Evolutionary conservation across 2,888 invertebrate genomes (phyloP), one percentile per base, ranked within the genome.

Genomic region (Ptychoptera contaminata): DNA sequence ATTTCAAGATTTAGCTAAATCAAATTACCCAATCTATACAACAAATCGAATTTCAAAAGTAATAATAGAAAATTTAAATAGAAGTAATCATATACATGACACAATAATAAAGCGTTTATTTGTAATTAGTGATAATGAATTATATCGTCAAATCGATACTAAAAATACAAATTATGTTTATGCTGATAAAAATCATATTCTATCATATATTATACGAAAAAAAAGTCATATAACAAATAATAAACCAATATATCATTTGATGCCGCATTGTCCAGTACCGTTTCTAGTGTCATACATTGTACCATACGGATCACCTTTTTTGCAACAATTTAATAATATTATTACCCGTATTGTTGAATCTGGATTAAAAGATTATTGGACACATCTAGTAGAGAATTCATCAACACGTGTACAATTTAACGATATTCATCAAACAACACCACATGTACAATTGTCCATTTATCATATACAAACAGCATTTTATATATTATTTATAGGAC

Each of bases 281-380:
- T 72, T 72, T 54, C 67, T 67, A 14, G 67, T 71, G 1, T 73
- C 73, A 0, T 74, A 72, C 47, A 70, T 71, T 1, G 58, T 73
- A 9, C 67, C 68, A n/a, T 71, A 72, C 49, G 76, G 76, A 2
- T 74, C 74, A 30, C 74, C 74, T 0, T 74, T 72, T 53, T 55
- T 72, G 40, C 64, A 62, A 8, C 65, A 63, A 43, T 41, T 76
- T 5, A 63, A 73, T 48, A 59, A 58, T 11, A 58, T 74, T 1
- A 54, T 74, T 2, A 58, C 64, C 14, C 62, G 63, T 44, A 54
- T 72, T 1, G 65, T 67, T 43, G 70, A 75, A 58, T 68, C 60
- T 16, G 76, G 76, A 0, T 68, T 74, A 35, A 54, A 69, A 7
- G 57, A 64, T 2, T 62, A 67, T 47, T 65, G 65, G 65, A 16